phyloP scores from a whole-genome alignment of 1,140 invertebrate genomes.

The Aphis craccivora region DNA sequence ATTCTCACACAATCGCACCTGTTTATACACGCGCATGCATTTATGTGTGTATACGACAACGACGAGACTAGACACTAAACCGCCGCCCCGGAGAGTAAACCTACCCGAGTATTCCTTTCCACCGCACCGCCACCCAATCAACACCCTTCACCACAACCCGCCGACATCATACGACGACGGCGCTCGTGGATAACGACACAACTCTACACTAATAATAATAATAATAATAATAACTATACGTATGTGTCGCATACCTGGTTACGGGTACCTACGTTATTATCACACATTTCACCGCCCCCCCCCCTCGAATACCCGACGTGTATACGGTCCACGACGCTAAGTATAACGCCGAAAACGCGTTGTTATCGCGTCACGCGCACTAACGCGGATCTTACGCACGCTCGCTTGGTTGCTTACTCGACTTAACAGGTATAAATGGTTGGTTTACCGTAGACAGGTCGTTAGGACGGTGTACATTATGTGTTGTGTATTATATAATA shows the following conservation, averaged over 20 bases:
- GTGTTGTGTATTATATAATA: not conserved
- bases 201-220: not conserved
- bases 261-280: not conserved
- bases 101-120: not conserved
- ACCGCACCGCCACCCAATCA: not conserved
- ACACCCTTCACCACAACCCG: too few species aligned
- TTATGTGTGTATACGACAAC: not conserved
- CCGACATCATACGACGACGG: not conserved
- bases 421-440: not conserved
- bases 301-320: not conserved
- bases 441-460: not conserved
- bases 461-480: not conserved
- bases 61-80: not conserved
- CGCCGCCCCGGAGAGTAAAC: not conserved
- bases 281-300: not conserved
- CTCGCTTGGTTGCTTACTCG: not conserved
- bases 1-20: not conserved
- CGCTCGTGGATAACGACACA: not conserved
- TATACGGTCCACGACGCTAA: not conserved
- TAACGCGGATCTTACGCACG: constrained; percentile 4
- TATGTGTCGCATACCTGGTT: not conserved
- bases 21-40: constrained; percentile 28
- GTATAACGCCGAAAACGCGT: not conserved
- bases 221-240: not conserved
- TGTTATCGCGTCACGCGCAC: constrained; percentile 35